These are phyloP conservation scores for Dermatemys mawii DNA, from an alignment of 2,113 vertebrate genomes.

Conservation along the genomic window DNA sequence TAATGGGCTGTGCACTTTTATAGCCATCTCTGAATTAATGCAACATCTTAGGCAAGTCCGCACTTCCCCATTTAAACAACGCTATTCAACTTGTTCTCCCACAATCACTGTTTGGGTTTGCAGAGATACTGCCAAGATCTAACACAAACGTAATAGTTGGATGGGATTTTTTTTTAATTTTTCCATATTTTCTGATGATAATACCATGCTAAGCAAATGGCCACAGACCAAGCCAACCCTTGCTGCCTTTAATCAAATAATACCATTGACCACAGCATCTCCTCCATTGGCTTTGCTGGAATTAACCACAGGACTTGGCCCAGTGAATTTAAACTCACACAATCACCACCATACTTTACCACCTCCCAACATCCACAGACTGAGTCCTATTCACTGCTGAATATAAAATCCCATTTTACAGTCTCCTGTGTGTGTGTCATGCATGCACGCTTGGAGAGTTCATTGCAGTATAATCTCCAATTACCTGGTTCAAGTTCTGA, in stretches of 20 bases:
- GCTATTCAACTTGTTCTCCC: background rate
- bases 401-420: background rate
- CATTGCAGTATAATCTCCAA: background rate
- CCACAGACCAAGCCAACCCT: background rate
- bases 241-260: background rate
- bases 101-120: background rate
- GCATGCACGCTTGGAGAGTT: background rate
- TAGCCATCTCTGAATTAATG: background rate
- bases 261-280: background rate
- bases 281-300: background rate
- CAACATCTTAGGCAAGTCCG: background rate
- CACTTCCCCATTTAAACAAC: background rate
- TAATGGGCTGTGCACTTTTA: background rate
- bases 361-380: background rate
- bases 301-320: background rate
- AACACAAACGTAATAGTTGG: background rate
- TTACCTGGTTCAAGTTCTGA: background rate
- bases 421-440: accelerated
- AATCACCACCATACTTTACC: background rate
- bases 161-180: background rate
- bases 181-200: background rate
- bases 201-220: background rate
- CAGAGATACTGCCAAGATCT: background rate
- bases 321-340: background rate
- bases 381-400: background rate